Base-by-base conservation (phyloP, 2,888 invertebrate species). In the Creontiades dilutus region DNA sequence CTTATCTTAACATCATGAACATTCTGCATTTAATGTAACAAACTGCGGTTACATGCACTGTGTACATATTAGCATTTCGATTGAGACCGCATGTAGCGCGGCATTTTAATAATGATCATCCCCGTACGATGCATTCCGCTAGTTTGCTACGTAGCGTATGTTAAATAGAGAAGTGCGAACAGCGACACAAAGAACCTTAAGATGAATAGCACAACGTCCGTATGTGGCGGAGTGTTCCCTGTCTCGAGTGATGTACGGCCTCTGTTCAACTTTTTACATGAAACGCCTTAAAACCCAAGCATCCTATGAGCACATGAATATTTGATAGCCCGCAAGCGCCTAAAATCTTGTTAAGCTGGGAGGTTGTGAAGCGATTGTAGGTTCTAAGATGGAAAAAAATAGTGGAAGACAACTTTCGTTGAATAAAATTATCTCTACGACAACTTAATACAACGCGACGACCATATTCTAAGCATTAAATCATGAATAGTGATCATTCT, bases 181-280 rank as follows among this genome's bases (percentile, higher is more conserved):
- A 68, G 23, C 68, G n/a, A 12, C n/a, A n/a, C n/a, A 68, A 68
- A 19, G 19, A 19, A 3, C 68, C 12, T 19, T 11, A 19, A 68
- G 68, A 68, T 68, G 68, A 27, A 68, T 68, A 27, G 68, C 27
- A 19, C 68, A 68, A n/a, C 13, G 68, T 68, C 27, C 68, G 68
- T 68, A 68, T 68, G 68, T 68, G 68, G 68, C 68, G 23, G 68
- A 23, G 68, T 27, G 27, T 68, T 68, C 27, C 68, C 19, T 68
- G 68, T 68, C 61, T 68, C 52, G 19, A 23, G 23, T 82, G 82
- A 82, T 82, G 19, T n/a, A 82, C 16, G 13, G 82, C 82, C 52
- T 48, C 52, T 82, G 47, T 82, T 48, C 82, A 82, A 82, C 82
- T 82, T 52, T 68, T 52, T 52, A 82, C 82, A 82, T 52, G 82